Evolutionary conservation across 2,797 vertebrate genomes (phyloP).

Genomic region (Myotis daubentonii): DNA sequence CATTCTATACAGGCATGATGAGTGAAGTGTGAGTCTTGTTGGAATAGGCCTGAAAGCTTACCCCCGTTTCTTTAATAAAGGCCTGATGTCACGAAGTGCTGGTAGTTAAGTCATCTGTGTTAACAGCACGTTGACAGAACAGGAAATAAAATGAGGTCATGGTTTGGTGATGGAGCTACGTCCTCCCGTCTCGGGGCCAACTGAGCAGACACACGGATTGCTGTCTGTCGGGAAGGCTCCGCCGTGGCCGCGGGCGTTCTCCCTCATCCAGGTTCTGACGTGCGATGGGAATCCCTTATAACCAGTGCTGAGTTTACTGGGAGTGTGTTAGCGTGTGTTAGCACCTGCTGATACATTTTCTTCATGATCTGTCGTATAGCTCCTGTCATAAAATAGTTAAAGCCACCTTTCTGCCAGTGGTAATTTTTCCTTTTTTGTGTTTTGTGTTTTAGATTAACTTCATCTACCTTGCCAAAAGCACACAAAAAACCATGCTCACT

Average conservation of each 20-base stretch:
- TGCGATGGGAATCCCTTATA: neutral
- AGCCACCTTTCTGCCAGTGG: neutral
- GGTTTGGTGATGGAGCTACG: neutral
- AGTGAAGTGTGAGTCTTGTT: neutral
- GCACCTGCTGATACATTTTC: neutral
- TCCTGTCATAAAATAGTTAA: neutral
- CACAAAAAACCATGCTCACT: constrained; percentile 89
- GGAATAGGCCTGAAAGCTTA: neutral
- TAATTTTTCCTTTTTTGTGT: constrained; percentile 46
- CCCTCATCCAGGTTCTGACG: neutral
- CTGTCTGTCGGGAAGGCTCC: neutral
- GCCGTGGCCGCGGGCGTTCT: neutral
- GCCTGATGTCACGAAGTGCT: neutral
- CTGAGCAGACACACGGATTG: neutral
- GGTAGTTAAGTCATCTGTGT: neutral
- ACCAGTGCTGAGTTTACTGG: neutral
- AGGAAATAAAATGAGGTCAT: neutral
- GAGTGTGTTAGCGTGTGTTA: neutral
- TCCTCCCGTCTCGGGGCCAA: neutral
- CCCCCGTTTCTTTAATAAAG: neutral
- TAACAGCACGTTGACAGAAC: neutral
- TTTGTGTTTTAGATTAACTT: constrained; percentile 92
- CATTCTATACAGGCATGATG: neutral
- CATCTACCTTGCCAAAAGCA: constrained; percentile 93
- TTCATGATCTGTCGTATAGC: neutral